Conservation (phyloP, 2,888 invertebrate genomes). For the Willowsia nigromaculata region DNA sequence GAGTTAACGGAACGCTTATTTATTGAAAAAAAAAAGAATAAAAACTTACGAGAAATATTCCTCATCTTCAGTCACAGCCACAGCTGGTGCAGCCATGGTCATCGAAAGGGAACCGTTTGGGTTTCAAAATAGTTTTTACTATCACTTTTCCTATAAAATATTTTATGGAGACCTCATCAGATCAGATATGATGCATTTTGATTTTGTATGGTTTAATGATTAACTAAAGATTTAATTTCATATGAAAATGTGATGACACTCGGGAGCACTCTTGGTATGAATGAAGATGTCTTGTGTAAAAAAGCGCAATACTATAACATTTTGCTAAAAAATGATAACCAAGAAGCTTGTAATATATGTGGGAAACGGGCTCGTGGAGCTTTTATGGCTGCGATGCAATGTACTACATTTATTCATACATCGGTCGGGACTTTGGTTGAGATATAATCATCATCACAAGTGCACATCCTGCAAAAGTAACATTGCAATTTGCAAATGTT, state of each 20-base stretch:
- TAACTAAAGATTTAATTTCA: background rate
- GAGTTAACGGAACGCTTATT: background rate
- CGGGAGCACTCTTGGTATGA: background rate
- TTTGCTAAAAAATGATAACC: background rate
- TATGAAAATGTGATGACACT: constrained; percentile 14
- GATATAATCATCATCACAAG: background rate
- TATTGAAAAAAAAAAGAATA: background rate
- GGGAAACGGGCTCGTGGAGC: background rate
- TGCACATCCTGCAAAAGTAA: background rate
- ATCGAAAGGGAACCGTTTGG: background rate
- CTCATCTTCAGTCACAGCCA: constrained; percentile 48
- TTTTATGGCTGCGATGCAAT: background rate
- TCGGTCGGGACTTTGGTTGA: background rate
- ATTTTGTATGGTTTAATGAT: background rate
- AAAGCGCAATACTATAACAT: background rate
- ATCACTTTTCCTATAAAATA: background rate
- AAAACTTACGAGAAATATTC: constrained; percentile 60
- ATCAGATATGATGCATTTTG: background rate
- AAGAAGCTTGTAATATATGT: background rate
- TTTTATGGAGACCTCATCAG: background rate
- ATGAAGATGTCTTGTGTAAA: too few species aligned
- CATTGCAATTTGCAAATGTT: background rate
- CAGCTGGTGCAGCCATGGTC: constrained; percentile 55
- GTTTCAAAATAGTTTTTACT: background rate
- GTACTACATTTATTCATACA: background rate